A percentile compares a stretch with the other conserved stretches of the same genome.
Evolutionary conservation across 2,888 invertebrate species (phyloP).

Genomic region (Diaprepes abbreviatus): DNA sequence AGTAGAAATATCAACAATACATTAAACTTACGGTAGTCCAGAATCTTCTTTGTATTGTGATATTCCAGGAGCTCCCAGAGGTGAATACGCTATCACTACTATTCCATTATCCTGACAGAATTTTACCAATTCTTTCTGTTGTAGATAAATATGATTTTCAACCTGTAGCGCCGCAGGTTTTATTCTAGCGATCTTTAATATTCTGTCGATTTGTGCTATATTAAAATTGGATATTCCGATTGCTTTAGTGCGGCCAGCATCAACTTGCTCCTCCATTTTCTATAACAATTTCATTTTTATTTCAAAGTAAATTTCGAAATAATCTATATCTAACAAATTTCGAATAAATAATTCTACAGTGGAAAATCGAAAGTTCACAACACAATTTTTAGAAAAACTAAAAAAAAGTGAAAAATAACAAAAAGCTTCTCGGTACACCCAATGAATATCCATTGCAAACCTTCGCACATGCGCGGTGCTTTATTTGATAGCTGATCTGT

Average conservation of each 20-base stretch:
- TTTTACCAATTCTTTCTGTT: slow-evolving; percentile 66
- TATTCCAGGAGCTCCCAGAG: slow-evolving; percentile 66
- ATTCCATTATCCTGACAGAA: slow-evolving; percentile 46
- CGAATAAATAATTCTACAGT: no score
- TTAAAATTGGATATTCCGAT: slow-evolving; percentile 91
- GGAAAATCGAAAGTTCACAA: no score
- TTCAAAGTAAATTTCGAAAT: no score
- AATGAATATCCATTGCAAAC: no score
- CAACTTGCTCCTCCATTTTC: slow-evolving; percentile 76
- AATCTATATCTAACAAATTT: no score
- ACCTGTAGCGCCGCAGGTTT: slow-evolving; percentile 76
- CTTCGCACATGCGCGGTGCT: no score
- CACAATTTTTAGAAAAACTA: no score
- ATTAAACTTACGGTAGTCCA: neutral
- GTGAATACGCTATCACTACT: slow-evolving; percentile 65
- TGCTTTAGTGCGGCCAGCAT: slow-evolving; percentile 78
- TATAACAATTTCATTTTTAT: slow-evolving; percentile 1
- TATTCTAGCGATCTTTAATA: slow-evolving; percentile 68
- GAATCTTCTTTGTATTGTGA: neutral
- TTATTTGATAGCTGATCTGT: no score
- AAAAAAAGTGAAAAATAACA: no score
- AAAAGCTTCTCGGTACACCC: no score
- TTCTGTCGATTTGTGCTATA: slow-evolving; percentile 76
- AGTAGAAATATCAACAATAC: no score
- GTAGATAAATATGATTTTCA: slow-evolving; percentile 71